These are phyloP conservation scores for Zapus hudsonius DNA, from an alignment of 2,113 vertebrate species.

Conservation along the genomic window DNA sequence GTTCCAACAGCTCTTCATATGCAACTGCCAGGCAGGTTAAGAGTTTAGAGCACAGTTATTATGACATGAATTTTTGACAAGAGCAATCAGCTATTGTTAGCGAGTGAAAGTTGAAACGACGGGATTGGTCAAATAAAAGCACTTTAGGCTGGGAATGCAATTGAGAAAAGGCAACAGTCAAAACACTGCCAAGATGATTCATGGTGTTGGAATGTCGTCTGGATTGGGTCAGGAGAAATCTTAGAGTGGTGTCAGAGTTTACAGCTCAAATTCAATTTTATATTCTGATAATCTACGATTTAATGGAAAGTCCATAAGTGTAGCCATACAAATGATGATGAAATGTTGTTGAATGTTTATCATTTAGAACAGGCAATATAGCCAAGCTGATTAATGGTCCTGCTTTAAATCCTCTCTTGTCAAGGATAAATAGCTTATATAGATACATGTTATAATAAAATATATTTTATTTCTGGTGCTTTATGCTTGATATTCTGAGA, in stretches of 20 bases:
- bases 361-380: conserved; percentile 40
- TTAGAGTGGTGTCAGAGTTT: conserved; percentile 52
- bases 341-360: conserved; percentile 39
- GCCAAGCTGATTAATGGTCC: neutral
- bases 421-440: neutral
- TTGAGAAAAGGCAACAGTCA: conserved; percentile 76
- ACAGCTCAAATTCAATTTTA: conserved; percentile 59
- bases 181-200: conserved; percentile 80
- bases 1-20: conserved; percentile 61
- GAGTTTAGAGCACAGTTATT: conserved; percentile 70
- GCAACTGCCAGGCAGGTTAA: conserved; percentile 64
- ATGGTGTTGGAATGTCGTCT: conserved; percentile 73
- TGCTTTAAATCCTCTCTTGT: conserved; percentile 30
- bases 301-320: conserved; percentile 22
- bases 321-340: neutral
- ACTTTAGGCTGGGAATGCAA: conserved; percentile 61
- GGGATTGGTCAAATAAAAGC: conserved; percentile 76
- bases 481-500: neutral
- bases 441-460: neutral
- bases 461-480: neutral
- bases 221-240: conserved; percentile 67
- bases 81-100: conserved; percentile 77
- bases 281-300: conserved; percentile 48
- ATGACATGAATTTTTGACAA: conserved; percentile 76
- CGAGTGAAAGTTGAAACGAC: conserved; percentile 65